phyloP scores from a whole-genome alignment of 2,888 invertebrate species.

The Prosapia bicincta region DNA sequence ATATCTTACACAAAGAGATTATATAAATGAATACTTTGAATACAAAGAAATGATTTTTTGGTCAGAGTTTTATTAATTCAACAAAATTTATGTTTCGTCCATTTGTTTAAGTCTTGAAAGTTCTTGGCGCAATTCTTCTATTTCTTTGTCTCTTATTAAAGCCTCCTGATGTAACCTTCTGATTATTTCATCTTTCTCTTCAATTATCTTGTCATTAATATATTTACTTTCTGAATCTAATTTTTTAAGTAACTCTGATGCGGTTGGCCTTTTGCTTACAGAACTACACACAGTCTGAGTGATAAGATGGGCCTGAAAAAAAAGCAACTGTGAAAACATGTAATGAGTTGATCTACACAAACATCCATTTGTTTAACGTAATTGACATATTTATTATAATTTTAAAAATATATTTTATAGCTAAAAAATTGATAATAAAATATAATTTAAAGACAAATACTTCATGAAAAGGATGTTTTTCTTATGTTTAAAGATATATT shows the following conservation, averaged over 20 bases:
- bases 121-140: conserved; percentile 31
- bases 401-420: too few species aligned
- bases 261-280: conserved; percentile 56
- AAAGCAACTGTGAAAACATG: neutral
- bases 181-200: conserved; percentile 35
- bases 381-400: too few species aligned
- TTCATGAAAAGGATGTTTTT: too few species aligned
- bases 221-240: conserved; percentile 33
- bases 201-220: conserved; percentile 16
- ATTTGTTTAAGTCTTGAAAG: conserved; percentile 7
- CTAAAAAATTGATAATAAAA: too few species aligned
- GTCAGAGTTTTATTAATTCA: too few species aligned
- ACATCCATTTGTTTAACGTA: too few species aligned
- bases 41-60: too few species aligned
- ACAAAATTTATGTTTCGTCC: neutral
- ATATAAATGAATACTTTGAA: too few species aligned
- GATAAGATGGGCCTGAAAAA: conserved; percentile 53
- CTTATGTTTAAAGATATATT: too few species aligned
- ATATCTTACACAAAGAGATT: too few species aligned
- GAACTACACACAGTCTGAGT: conserved; percentile 55
- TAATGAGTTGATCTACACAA: too few species aligned
- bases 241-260: conserved; percentile 53
- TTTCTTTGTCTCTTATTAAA: conserved; percentile 35
- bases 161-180: conserved; percentile 32
- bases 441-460: too few species aligned